Base-by-base conservation (phyloP, 1,140 invertebrate genomes). In the Ooceraea biroi region DNA sequence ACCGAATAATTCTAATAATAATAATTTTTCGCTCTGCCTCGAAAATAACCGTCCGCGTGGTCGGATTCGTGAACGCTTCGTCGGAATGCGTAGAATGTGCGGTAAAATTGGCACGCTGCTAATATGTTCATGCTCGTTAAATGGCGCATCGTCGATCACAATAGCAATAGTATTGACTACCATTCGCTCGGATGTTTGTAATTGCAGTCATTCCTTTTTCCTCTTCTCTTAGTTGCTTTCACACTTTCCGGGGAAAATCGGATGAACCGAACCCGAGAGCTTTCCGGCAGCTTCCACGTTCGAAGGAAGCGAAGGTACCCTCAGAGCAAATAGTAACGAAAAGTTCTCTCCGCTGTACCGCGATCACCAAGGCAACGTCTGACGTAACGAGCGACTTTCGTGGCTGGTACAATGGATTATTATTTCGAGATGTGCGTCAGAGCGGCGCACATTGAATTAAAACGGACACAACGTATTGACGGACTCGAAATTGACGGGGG, bases 351-450 rank as follows among this genome's bases (percentile, higher is more conserved):
- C 60, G 30, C 48, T 65, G n/a, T 14, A 36, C 0, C n/a, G 11
- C 12, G 1, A 57, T 84, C 60, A 65, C 73, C 22, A 3, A 50
- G 36, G 72, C 48, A 41, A 50, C 63, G 63, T 30, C 25, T 1
- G 27, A 10, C 7, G 5, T 65, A 76, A 69, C 50, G 30, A 48
- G n/a, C 41, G 66, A 41, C 7, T 36, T 55, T 57, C 36, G 22
- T 52, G 27, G 17, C 52, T n/a, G 8, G 12, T 78, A 41, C 27
- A 63, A 87, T 87, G 66, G 83, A 88, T 80, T 87, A 68, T 87
- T 87, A 84, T 86, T 61, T 36, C 2, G 19, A 44, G 12, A 30
- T 44, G 50, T 1, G 48, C 60, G 19, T 52, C 60, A 63, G 41
- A 52, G 52, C 41, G 2, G 3, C 12, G 14, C 22, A 27, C 69